These are phyloP conservation scores for Theretra japonica DNA, from an alignment of 2,888 invertebrate species.

Conservation along the genomic window DNA sequence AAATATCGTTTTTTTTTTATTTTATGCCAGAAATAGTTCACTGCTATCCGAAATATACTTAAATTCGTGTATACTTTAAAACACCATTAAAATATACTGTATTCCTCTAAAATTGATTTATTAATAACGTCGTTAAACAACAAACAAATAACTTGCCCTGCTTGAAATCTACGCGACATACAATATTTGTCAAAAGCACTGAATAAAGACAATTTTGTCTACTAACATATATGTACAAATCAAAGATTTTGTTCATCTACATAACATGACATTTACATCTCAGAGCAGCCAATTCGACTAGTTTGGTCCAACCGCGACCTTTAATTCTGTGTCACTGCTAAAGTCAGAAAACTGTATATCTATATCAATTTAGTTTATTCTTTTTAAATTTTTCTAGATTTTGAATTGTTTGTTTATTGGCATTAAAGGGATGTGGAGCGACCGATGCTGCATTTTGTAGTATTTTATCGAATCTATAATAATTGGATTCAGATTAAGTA, in stretches of 20 bases:
- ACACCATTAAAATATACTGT: too few species aligned
- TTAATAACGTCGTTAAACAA: too few species aligned
- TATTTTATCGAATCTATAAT: not conserved
- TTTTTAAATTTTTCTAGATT: not conserved
- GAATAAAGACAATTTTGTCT: conserved; percentile 8
- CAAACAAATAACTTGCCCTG: too few species aligned
- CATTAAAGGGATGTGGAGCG: not conserved
- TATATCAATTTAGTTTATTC: not conserved
- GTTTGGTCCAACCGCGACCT: conserved; percentile 47
- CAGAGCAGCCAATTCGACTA: conserved; percentile 54
- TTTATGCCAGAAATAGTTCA: too few species aligned
- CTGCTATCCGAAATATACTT: too few species aligned
- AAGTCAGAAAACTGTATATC: conserved; percentile 39
- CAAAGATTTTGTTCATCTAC: conserved; percentile 14
- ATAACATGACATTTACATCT: conserved; percentile 35
- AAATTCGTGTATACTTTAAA: too few species aligned
- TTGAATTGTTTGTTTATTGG: not conserved
- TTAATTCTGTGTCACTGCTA: conserved; percentile 38
- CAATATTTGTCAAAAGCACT: not conserved
- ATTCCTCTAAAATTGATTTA: too few species aligned
- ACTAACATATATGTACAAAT: conserved; percentile 9
- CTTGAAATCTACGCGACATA: not conserved
- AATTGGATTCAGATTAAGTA: not conserved
- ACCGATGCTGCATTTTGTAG: not conserved
- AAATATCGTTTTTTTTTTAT: too few species aligned